Evolutionary conservation across 2,888 invertebrate genomes (phyloP).

Genomic region (Dryomyza anilis): DNA sequence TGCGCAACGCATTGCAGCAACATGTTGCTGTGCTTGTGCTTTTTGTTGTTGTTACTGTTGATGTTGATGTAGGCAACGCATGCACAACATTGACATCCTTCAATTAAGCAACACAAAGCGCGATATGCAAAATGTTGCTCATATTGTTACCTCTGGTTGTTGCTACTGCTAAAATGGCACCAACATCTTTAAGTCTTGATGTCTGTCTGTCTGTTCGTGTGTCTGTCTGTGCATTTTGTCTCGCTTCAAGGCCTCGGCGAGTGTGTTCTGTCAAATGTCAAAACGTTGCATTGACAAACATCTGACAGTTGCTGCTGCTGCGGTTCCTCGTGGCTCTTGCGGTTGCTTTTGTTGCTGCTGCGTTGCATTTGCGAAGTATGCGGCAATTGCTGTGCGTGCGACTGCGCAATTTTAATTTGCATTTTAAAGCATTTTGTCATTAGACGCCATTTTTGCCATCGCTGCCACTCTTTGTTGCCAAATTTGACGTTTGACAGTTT

Average conservation of each 20-base stretch:
- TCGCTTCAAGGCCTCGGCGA: slow-evolving; percentile 21
- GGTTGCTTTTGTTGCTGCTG: slow-evolving; percentile 23
- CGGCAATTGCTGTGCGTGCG: slow-evolving; percentile 24
- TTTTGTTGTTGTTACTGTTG: no score
- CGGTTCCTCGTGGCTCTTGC: slow-evolving; percentile 29
- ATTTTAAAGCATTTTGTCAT: slow-evolving; percentile 45
- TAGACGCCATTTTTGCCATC: slow-evolving; percentile 30
- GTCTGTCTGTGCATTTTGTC: no score
- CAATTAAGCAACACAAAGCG: slow-evolving; percentile 36
- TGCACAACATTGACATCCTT: slow-evolving; percentile 40
- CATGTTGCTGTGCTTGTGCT: slow-evolving; percentile 18
- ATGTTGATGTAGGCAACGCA: slow-evolving; percentile 30
- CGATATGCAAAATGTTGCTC: slow-evolving; percentile 27
- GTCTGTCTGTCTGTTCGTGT: no score
- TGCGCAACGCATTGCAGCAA: slow-evolving; percentile 27
- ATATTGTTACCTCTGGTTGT: slow-evolving; percentile 7
- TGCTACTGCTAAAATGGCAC: no score
- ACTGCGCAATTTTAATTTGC: slow-evolving; percentile 38
- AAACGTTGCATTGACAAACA: slow-evolving; percentile 39
- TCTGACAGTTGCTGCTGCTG: slow-evolving; percentile 41
- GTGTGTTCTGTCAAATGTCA: slow-evolving; percentile 44
- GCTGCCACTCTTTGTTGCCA: slow-evolving; percentile 24
- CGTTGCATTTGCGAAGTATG: slow-evolving; percentile 16
- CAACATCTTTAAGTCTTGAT: no score
- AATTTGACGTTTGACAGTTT: slow-evolving; percentile 40